These are phyloP conservation scores for Anthoscopus minutus DNA, from an alignment of 2,113 vertebrate species.

Conservation along the genomic window DNA sequence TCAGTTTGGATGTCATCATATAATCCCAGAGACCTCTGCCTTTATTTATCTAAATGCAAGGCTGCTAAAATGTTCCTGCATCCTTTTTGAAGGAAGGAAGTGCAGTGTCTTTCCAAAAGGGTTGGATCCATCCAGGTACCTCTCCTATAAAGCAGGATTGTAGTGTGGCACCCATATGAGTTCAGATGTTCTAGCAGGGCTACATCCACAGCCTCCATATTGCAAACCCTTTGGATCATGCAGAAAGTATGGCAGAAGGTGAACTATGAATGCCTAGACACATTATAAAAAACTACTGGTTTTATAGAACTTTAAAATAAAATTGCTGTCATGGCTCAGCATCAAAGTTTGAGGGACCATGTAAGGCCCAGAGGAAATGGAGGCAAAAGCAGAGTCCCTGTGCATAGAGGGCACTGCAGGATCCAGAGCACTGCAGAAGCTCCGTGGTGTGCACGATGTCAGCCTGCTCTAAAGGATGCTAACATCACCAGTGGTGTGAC, in stretches of 20 bases:
- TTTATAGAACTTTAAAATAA: background rate
- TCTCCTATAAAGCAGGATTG: background rate
- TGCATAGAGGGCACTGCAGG: background rate
- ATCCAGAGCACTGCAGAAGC: background rate
- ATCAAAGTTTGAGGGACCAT: background rate
- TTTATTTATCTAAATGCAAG: background rate
- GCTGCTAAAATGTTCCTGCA: background rate
- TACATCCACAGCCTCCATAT: background rate
- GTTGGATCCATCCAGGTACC: background rate
- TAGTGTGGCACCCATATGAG: background rate
- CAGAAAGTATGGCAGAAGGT: background rate
- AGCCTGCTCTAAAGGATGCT: background rate
- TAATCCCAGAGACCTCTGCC: background rate
- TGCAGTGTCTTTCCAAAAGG: background rate
- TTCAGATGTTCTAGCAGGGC: background rate
- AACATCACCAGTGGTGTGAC: fast-evolving
- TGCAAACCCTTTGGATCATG: background rate
- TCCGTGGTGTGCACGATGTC: fast-evolving
- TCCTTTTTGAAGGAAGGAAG: background rate
- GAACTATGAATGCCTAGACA: background rate
- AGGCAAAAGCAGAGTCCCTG: background rate
- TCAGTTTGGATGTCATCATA: background rate
- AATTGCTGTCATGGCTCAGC: background rate
- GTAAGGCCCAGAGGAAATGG: background rate
- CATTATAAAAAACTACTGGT: background rate